Evolutionary conservation across 2,113 vertebrate genomes (phyloP), one percentile per base, ranked within the genome.

Genomic region (Benitochromis conjunctus): DNA sequence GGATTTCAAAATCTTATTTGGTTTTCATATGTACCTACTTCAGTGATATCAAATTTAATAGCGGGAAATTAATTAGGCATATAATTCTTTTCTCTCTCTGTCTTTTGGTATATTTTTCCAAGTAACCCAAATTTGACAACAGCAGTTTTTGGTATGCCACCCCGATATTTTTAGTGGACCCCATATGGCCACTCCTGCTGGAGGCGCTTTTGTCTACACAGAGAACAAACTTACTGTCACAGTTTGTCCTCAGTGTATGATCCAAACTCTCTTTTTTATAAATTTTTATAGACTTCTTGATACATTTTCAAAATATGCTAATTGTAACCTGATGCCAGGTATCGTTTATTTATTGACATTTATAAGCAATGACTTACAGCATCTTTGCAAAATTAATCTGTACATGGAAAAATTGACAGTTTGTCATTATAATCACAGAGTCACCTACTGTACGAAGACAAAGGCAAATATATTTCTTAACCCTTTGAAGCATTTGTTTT

Each of bases 141-240:
- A 38, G 60, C 60, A 0, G 34, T 64, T 38, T 64, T 64, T 64
- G 34, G 16, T 19, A 11, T 19, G 1, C 9, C 9, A 36, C 16
- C 29, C 0, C 0, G 34, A 36, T 62, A 64, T 64, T 64, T 64
- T 64, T 64, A n/a, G 60, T 0, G 34, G 60, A 1, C 60, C 58
- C 60, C 3, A 64, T 1, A 10, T 64, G 60, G 34, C 34, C 34
- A 64, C 60, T 2, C 0, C 34, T 38, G 21, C 6, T 38, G 19
- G 34, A 38, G 34, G 0, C 0, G 2, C 10, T 0, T 4, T 1
- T 1, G 60, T 64, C 60, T 38, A 1, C 66, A 48, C 24, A 71
- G 21, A 71, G 64, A 3, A 43, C 64, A 69, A 43, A 69, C 12
- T 69, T 43, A 14, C 66, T 11, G 66, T 18, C 29, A 18, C 1